Percentiles rank a stretch among this genome's conserved stretches.
phyloP scores from a whole-genome alignment of 2,888 invertebrate genomes.

The Ommatoiulus sabulosus region DNA sequence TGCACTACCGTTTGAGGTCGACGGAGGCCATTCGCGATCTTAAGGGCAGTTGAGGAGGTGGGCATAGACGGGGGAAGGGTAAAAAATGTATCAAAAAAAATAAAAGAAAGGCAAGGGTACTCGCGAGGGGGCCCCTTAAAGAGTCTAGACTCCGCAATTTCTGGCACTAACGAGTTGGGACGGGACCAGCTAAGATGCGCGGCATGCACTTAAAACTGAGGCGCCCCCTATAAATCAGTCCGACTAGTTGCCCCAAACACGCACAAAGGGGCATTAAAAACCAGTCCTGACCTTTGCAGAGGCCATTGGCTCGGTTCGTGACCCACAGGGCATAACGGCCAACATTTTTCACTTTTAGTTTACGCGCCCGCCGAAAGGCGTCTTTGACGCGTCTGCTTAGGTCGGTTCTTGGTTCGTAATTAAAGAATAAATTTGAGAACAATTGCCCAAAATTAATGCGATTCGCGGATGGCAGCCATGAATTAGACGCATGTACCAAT shows the following conservation, averaged over 20 bases:
- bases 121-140: constrained; percentile 7
- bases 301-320: constrained; percentile 27
- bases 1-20: constrained; percentile 28
- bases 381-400: too few relatives aligned
- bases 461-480: too few relatives aligned
- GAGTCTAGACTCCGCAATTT: constrained; percentile 27
- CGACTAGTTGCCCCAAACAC: background rate
- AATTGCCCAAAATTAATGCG: too few relatives aligned
- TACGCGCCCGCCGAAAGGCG: too few relatives aligned
- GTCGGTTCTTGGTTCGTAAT: too few relatives aligned
- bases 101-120: background rate
- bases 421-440: too few relatives aligned
- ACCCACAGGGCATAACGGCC: background rate
- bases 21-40: constrained; percentile 14
- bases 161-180: constrained; percentile 27
- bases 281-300: background rate
- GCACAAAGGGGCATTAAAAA: constrained; percentile 18
- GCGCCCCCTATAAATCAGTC: background rate
- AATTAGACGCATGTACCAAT: too few relatives aligned
- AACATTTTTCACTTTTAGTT: background rate
- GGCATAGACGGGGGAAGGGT: background rate
- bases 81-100: background rate
- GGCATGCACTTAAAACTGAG: background rate
- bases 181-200: background rate
- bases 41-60: background rate